Conservation (phyloP, 2,797 vertebrate species). For the Nyctibius grandis region DNA sequence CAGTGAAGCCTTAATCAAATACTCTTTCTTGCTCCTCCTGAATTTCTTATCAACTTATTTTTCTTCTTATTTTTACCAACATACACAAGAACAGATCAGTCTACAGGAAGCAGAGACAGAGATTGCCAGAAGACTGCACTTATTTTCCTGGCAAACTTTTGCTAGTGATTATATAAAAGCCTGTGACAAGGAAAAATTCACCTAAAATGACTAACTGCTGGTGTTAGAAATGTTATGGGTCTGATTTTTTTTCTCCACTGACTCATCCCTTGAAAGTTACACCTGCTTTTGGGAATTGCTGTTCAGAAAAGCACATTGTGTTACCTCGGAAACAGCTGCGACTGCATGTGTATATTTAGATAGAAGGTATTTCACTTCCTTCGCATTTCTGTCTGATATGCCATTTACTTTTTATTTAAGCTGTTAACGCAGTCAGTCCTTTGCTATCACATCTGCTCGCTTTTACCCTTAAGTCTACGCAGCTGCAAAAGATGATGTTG, state of each 20-base stretch:
- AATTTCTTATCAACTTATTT: not conserved
- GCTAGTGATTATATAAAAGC: not conserved
- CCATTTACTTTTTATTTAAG: constrained; percentile 40
- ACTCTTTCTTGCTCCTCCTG: not conserved
- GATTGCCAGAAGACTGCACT: not conserved
- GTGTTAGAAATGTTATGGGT: not conserved
- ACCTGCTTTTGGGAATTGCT: constrained; percentile 44
- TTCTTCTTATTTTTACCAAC: not conserved
- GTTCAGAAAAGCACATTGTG: constrained; percentile 19
- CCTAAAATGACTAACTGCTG: constrained; percentile 11
- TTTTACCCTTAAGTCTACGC: not conserved
- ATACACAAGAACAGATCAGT: not conserved
- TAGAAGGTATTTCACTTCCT: constrained; percentile 32
- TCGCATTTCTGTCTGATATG: constrained; percentile 16
- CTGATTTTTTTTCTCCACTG: constrained; percentile 6
- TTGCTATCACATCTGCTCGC: not conserved
- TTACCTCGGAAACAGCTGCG: constrained; percentile 50
- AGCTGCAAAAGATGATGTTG: not conserved
- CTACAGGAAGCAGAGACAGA: not conserved
- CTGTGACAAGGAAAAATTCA: not conserved
- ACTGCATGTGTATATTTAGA: constrained; percentile 45
- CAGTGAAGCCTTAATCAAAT: not conserved
- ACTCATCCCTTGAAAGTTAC: constrained; percentile 34
- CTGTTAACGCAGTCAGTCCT: not conserved
- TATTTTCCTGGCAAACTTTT: not conserved